Conservation (phyloP, 2,888 invertebrate species). For the Meloe dianella region DNA sequence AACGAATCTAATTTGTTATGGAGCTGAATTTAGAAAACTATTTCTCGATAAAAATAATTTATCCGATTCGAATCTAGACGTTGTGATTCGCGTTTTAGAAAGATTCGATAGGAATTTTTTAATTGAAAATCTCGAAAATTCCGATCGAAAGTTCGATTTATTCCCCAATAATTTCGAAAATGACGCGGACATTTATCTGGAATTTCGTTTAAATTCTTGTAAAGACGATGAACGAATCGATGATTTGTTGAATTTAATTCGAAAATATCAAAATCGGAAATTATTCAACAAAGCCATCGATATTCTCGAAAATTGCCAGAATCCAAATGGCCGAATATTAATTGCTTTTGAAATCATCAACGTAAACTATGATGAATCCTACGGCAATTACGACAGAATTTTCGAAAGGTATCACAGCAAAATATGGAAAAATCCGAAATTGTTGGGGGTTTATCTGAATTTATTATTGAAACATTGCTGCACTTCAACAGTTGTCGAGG, state of each 20-base stretch:
- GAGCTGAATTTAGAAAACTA: neutral
- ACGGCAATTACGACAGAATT: neutral
- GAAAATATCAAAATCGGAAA: neutral
- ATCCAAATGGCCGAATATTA: neutral
- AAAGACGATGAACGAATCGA: conserved; percentile 12
- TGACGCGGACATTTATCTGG: conserved; percentile 5
- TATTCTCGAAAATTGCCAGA: conserved; percentile 1
- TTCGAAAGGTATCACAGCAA: neutral
- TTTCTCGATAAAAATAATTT: neutral
- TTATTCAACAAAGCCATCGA: conserved; percentile 5
- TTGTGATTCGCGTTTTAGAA: neutral
- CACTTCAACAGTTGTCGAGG: neutral
- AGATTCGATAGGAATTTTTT: neutral
- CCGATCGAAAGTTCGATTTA: neutral
- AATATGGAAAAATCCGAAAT: neutral
- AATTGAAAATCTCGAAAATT: neutral
- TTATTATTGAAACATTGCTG: neutral
- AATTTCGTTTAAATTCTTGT: conserved; percentile 5
- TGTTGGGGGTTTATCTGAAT: neutral
- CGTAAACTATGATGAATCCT: neutral
- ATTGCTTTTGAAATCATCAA: conserved; percentile 16
- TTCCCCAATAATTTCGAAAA: neutral
- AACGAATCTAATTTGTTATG: neutral
- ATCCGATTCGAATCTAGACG: neutral
- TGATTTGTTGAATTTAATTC: conserved; percentile 8